Base-by-base conservation (phyloP, 1,140 invertebrate species). In the silkworm (Bombyx mori) region DNA sequence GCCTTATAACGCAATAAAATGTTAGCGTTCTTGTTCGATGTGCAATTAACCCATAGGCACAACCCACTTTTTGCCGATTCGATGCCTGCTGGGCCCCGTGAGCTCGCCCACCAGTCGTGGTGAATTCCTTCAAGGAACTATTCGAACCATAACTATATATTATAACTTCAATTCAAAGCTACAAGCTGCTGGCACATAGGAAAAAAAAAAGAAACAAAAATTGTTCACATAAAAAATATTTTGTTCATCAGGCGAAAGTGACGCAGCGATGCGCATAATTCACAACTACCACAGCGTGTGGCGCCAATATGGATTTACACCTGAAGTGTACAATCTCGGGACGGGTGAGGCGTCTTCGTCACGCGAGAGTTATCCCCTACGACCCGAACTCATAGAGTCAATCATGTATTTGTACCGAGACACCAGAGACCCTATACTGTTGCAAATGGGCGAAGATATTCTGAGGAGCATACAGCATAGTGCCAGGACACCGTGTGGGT, bases 291-390 rank as follows among this genome's bases (percentile, higher is more conserved):
- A 98, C 76, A 93, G 96, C 71, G 95, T 99, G 0, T 98, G 96
- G 96, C 94, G 94, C 66, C 96, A 98, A 79, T 99, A 97, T 88
- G 98, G 98, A 1, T 98, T 99, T 78, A 94, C 96, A 2, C 98
- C 98, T 2, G 98, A 99, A 85, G 98, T 99, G 76, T 99, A 98
- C 82, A 98, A 99, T 77, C 96, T 99, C 65, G 92, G 94, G 3
- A 94, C 96, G 63, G 92, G 91, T 18, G 95, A 98, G 81, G 94
- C 94, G 3, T 93, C 94, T 1, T 88, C 90, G 7, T 94, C 96
- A 63, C 89, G 97, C 49, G 96, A 99, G 85, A 95, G 96, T 8
- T 99, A 99, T 86, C 98, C 98, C 0, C 86, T 99, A 9, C 88
- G 98, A 59, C 98, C 98, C 1, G 98, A 99, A 88, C 91, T 99